Evolutionary conservation across 2,797 vertebrate genomes (phyloP).

Genomic region (Sebastes aleutianus): DNA sequence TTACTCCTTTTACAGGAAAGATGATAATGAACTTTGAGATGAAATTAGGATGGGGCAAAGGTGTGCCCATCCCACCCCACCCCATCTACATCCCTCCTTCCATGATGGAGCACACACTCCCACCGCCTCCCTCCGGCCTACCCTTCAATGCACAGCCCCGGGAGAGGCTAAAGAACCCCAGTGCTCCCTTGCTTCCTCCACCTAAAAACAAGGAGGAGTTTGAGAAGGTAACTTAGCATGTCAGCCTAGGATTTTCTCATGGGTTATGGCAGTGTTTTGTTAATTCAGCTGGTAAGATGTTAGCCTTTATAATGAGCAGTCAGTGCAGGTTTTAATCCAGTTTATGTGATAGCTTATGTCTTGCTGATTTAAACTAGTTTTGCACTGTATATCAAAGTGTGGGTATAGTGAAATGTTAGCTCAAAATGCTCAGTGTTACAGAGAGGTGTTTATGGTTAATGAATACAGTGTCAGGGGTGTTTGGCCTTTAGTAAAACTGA

Average conservation of each 20-base stretch:
- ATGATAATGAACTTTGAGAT: constrained; percentile 99
- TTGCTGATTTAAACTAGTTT: constrained; percentile 42
- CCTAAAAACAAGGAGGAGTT: constrained; percentile 99
- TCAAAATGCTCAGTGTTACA: constrained; percentile 48
- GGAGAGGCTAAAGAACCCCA: constrained; percentile 97
- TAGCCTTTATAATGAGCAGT: constrained; percentile 54
- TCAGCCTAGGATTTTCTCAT: constrained; percentile 52
- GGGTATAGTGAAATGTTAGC: constrained; percentile 53
- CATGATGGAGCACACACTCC: constrained; percentile 99
- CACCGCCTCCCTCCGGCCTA: constrained; percentile 96
- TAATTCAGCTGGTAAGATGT: constrained; percentile 63
- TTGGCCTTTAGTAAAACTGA: constrained; percentile 86
- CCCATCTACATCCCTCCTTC: constrained; percentile 99
- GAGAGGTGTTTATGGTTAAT: constrained; percentile 52
- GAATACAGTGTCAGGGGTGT: constrained; percentile 57
- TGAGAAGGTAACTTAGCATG: constrained; percentile 95
- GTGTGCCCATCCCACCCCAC: constrained; percentile 98
- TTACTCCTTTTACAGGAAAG: constrained; percentile 85
- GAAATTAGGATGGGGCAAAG: constrained; percentile 99
- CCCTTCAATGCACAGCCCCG: constrained; percentile 98
- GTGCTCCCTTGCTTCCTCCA: constrained; percentile 91
- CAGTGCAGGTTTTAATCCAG: constrained; percentile 39
- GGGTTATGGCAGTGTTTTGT: constrained; percentile 61
- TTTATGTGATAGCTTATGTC: constrained; percentile 31
- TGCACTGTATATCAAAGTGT: constrained; percentile 49